phyloP scores from a whole-genome alignment of 2,113 vertebrate species.

The Aleadryas rufinucha region DNA sequence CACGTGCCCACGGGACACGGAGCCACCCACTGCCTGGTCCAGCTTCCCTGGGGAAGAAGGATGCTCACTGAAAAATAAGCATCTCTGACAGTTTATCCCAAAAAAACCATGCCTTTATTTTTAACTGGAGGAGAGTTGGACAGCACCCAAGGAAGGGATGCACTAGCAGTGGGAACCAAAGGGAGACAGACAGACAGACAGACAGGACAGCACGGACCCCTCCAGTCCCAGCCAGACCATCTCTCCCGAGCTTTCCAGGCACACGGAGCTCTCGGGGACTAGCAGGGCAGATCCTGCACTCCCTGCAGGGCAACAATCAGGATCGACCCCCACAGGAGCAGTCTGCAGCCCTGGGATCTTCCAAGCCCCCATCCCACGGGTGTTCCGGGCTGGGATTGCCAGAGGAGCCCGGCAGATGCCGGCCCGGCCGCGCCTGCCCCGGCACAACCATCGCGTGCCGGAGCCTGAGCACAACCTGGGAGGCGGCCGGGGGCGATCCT shows the following conservation, averaged over 20 bases:
- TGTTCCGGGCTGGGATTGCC: background rate
- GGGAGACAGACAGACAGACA: background rate
- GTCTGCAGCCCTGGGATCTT: rapidly evolving
- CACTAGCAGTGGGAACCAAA: background rate
- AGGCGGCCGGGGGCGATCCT: background rate
- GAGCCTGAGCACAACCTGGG: background rate
- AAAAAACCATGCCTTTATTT: background rate
- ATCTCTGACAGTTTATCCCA: background rate
- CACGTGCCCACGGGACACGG: rapidly evolving
- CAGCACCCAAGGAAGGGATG: rapidly evolving
- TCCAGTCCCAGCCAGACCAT: background rate
- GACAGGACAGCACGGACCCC: background rate
- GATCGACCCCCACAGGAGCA: rapidly evolving
- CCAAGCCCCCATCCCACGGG: background rate
- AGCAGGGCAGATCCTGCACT: background rate
- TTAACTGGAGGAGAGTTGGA: background rate
- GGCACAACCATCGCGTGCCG: background rate
- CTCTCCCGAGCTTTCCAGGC: background rate
- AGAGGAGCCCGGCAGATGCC: background rate
- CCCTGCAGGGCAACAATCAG: background rate
- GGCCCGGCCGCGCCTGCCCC: background rate
- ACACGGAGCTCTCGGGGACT: rapidly evolving
- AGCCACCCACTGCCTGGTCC: background rate
- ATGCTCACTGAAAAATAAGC: background rate
- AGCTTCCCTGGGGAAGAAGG: background rate